These are phyloP conservation scores for Metellina segmentata DNA, from an alignment of 2,888 invertebrate genomes.

Conservation along the genomic window DNA sequence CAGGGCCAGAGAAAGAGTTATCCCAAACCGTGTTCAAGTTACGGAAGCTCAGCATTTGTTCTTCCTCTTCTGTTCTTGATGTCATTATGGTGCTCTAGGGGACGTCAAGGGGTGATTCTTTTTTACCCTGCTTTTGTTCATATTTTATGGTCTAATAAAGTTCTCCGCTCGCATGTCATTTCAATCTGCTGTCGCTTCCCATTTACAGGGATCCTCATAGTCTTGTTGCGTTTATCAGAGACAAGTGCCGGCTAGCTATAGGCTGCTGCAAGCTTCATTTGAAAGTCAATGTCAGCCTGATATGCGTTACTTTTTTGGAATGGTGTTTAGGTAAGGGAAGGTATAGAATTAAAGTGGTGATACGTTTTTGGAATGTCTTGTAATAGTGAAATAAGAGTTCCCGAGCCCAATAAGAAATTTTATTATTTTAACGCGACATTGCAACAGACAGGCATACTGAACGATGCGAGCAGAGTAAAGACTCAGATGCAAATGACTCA, in stretches of 20 bases:
- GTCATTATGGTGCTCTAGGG: neutral
- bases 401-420: no score
- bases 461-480: no score
- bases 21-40: neutral
- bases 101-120: neutral
- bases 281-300: neutral
- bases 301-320: no score
- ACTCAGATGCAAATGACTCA: no score
- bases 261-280: neutral
- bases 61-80: neutral
- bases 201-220: neutral
- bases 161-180: neutral
- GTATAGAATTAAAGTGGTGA: no score
- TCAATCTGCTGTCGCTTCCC: neutral
- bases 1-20: no score
- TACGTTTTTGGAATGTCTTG: no score
- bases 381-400: no score
- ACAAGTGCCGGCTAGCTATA: neutral
- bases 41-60: neutral
- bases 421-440: no score
- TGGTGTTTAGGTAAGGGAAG: no score
- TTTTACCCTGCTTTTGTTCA: neutral
- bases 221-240: neutral
- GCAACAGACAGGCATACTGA: no score
- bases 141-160: neutral